phyloP scores from a whole-genome alignment of 2,797 vertebrate species.

The Melanotaenia nigrans region DNA sequence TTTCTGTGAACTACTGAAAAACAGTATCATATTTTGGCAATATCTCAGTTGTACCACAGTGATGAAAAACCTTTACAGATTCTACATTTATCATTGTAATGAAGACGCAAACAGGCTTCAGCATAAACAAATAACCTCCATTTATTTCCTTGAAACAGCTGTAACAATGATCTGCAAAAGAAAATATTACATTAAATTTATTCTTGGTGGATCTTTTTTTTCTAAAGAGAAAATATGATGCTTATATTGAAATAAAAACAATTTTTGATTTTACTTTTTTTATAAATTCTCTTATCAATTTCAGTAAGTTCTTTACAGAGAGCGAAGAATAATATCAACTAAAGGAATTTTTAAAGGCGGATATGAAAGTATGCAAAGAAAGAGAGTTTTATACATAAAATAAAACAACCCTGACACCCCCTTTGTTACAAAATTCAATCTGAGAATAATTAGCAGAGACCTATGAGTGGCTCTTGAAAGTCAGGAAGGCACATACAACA shows the following conservation, averaged over 20 bases:
- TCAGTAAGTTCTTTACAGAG: background rate
- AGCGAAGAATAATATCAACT: background rate
- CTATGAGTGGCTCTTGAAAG: background rate
- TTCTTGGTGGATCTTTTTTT: background rate
- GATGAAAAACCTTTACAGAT: background rate
- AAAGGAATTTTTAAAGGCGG: background rate
- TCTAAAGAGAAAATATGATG: background rate
- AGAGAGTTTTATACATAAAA: background rate
- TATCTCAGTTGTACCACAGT: background rate
- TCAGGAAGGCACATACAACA: background rate
- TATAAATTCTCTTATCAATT: background rate
- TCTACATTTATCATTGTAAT: constrained; percentile 6
- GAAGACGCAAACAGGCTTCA: background rate
- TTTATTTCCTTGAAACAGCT: background rate
- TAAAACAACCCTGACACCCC: background rate
- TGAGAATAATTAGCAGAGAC: background rate
- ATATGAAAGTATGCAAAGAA: background rate
- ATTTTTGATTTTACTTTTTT: background rate
- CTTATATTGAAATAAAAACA: background rate
- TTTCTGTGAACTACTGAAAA: background rate
- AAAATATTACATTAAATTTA: background rate
- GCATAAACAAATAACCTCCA: background rate
- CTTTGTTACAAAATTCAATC: background rate
- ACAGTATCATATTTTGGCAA: background rate
- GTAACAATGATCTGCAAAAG: background rate